Conservation (phyloP, 37 sponge, comb jelly and placozoan species). For the Diacarnus erythraeanus region DNA sequence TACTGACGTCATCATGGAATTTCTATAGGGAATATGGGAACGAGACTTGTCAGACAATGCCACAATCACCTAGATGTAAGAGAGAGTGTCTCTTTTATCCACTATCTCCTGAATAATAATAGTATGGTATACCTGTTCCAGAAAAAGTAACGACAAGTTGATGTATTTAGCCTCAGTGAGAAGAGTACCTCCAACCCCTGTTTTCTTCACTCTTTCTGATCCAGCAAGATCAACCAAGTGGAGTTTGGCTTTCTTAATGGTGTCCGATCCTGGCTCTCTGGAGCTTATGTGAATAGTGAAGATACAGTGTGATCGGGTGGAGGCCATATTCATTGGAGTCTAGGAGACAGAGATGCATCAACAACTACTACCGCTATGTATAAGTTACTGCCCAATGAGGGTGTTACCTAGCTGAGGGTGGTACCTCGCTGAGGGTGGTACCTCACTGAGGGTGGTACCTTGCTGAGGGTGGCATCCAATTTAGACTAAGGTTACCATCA, state of each 20-base stretch:
- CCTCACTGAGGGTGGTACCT: too few relatives aligned
- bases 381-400: too few relatives aligned
- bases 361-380: slow-evolving; percentile 1
- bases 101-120: too few relatives aligned
- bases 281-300: slow-evolving; percentile 92
- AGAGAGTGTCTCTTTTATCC: too few relatives aligned
- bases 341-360: slow-evolving; percentile 6
- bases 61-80: slow-evolving; percentile 91
- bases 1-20: slow-evolving; percentile 99
- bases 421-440: too few relatives aligned
- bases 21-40: slow-evolving; percentile 94
- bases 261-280: slow-evolving; percentile 84
- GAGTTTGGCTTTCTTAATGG: slow-evolving; percentile 80
- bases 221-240: slow-evolving; percentile 99
- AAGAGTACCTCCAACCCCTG: slow-evolving; percentile 84
- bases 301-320: slow-evolving; percentile 99
- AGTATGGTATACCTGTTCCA: slow-evolving; percentile 78
- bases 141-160: slow-evolving; percentile 92
- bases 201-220: slow-evolving; percentile 95
- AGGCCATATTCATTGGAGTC: slow-evolving; percentile 99
- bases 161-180: slow-evolving; percentile 97
- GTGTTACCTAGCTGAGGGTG: too few relatives aligned
- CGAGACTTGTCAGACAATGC: slow-evolving; percentile 95
- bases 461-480: too few relatives aligned
- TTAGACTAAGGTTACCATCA: too few relatives aligned